Base-by-base conservation (phyloP, 2,888 invertebrate species). In the Macrosiphum euphorbiae region DNA sequence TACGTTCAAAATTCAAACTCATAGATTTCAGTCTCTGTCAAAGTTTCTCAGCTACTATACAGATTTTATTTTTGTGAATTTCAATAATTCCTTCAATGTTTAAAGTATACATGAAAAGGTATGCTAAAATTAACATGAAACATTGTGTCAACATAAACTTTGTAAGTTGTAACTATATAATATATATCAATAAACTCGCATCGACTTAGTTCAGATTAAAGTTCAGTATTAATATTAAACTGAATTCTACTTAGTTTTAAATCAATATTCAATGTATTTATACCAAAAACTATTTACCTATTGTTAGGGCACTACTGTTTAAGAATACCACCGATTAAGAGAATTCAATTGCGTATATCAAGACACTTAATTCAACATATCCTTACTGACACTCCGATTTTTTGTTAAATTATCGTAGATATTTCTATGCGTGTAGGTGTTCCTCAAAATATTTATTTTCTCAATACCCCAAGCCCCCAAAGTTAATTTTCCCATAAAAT, bases 251-350 rank as follows among this genome's bases (percentile, higher is more conserved):
- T 84, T 84, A 84, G 84, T 84, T 84, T 35, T 41, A 84, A 84
- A 84, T 84, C 84, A 84, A 84, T 84, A 84, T 84, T 84, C 35
- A 41, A 84, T 84, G 84, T 35, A 35, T 41, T 84, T 84, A 35
- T 84, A 41, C 84, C 41, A 84, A 84, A 84, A 20, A 84, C 16
- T 41, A 16, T 84, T 41, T 13, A 44, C 44, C 7, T 44, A 84
- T 84, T 84, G 35, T 84, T 41, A 84, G 16, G 84, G 84, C 35
- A 41, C 84, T 41, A 35, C 41, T 84, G 35, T 84, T 84, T 84
- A 84, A 84, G 41, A 84, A 84, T 84, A 84, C 41, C 84, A 84
- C 35, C 41, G 84, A 84, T 41, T 35, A 78, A 78, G 78, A 78
- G 20, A 84, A 84, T 84, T 84, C 2, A 84, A n/a, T 84, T 84